Base-by-base conservation (phyloP, 2,888 invertebrate genomes). In the Pelosia muscerda region DNA sequence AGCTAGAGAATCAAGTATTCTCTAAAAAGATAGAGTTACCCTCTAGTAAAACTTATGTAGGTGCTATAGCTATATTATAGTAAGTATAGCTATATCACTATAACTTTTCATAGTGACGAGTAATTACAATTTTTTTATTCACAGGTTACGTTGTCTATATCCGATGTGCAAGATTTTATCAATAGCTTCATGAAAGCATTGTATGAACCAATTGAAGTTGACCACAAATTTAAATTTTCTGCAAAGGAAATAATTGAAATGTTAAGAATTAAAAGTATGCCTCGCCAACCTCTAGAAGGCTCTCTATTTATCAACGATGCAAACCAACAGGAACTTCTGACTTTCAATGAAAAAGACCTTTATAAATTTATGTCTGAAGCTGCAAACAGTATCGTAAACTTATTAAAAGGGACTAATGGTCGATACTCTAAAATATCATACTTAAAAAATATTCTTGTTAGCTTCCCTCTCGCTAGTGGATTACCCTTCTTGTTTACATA, bases 281-380 rank as follows among this genome's bases (percentile, higher is more conserved):
- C 95, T 57, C 83, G 91, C 11, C 93, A 95, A 74, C 95, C 95
- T 72, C 81, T 97, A 0, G 96, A 97, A 92, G 96, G 95, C 19
- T 90, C 94, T 42, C 53, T 96, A 23, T 89, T 91, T 66, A 61
- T 95, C 3, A 91, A 95, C 67, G 73, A 91, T n/a, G 85, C 92
- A 78, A 92, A 93, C 76, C 88, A 91, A 28, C 91, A 95, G 71
- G 89, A 92, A 74, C 94, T 95, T 72, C 89, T 95, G 61, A 90
- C 95, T 59, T 90, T 96, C 77, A 95, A 95, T 78, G 95, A 96
- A 82, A 86, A 93, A 42, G 95, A 95, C 31, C 77, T 97, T 8
- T 90, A 54, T 22, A 31, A 9, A 0, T 23, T 63, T 53, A 31
- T 63, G 1, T 63, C 63, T 6, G 23, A 62, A 22, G 9, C 10